Percentiles rank a stretch among this genome's conserved stretches.
These are phyloP conservation scores for Thalassophryne amazonica DNA, from an alignment of 2,797 vertebrate species.

Conservation along the genomic window DNA sequence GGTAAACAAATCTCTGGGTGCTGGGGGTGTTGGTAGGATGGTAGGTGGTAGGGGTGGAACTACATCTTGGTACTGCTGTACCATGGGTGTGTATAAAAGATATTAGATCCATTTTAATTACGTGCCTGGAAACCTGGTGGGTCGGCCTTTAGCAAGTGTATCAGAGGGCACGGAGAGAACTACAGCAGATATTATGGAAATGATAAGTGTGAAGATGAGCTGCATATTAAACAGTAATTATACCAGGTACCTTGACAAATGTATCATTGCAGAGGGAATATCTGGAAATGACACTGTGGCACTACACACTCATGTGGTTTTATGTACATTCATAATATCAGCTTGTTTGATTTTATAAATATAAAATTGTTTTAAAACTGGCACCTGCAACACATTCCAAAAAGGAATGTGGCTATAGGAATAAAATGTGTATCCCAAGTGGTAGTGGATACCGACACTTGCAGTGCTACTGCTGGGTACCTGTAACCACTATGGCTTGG, in stretches of 20 bases:
- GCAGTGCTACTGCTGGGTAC: too few species aligned
- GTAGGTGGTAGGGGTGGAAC: conserved; percentile 69
- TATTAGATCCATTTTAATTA: conserved; percentile 52
- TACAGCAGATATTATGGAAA: conserved; percentile 46
- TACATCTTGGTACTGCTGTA: conserved; percentile 28
- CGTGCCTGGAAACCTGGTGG: conserved; percentile 14
- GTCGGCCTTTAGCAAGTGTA: conserved; percentile 20
- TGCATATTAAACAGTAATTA: conserved; percentile 35
- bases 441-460: too few species aligned
- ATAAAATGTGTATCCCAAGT: too few species aligned
- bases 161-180: conserved; percentile 40
- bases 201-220: conserved; percentile 28
- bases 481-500: too few species aligned
- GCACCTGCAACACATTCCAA: too few species aligned
- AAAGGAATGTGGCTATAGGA: too few species aligned
- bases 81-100: conserved; percentile 43
- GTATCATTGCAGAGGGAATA: neutral
- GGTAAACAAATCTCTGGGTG: conserved; percentile 71
- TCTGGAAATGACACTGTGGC: too few species aligned
- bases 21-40: too few species aligned
- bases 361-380: too few species aligned
- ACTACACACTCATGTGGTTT: too few species aligned
- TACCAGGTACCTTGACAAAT: conserved; percentile 26
- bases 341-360: too few species aligned
- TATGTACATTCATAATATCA: too few species aligned